phyloP scores from a whole-genome alignment of 1,140 invertebrate genomes.

The Orchesella cincta region DNA sequence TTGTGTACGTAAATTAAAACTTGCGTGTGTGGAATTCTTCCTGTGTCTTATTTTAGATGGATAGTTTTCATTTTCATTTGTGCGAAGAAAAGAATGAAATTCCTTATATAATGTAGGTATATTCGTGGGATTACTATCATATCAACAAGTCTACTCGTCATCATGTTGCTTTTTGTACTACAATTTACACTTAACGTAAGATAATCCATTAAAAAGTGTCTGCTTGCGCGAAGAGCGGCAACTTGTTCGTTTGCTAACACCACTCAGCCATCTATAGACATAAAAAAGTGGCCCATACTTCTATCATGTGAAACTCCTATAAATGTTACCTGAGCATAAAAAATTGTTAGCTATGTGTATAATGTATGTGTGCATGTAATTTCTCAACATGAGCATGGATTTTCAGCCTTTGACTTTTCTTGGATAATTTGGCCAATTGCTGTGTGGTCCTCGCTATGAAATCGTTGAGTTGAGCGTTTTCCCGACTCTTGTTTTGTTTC shows the following conservation, averaged over 20 bases:
- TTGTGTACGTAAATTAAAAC: too few relatives aligned
- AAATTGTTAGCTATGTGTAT: not conserved
- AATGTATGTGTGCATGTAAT: conserved; percentile 9
- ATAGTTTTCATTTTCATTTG: too few relatives aligned
- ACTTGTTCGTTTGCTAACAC: conserved; percentile 4
- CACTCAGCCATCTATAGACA: not conserved
- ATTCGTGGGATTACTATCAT: too few relatives aligned
- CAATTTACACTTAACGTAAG: conserved; percentile 16
- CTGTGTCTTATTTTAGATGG: too few relatives aligned
- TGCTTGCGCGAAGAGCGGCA: conserved; percentile 10
- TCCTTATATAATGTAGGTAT: too few relatives aligned
- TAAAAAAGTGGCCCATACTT: not conserved
- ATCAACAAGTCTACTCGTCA: too few relatives aligned
- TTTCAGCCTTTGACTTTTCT: not conserved
- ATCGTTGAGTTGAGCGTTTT: not conserved
- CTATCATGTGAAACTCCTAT: not conserved
- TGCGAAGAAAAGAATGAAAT: too few relatives aligned
- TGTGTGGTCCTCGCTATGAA: conserved; percentile 10
- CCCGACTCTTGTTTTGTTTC: not conserved
- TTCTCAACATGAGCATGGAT: not conserved
- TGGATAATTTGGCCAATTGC: conserved; percentile 24
- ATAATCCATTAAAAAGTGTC: conserved; percentile 18
- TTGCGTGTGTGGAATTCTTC: too few relatives aligned
- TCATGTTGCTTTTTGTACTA: not conserved
- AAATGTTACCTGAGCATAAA: not conserved